These are phyloP conservation scores for Germaria angustata DNA, from an alignment of 2,888 invertebrate genomes.

Conservation along the genomic window DNA sequence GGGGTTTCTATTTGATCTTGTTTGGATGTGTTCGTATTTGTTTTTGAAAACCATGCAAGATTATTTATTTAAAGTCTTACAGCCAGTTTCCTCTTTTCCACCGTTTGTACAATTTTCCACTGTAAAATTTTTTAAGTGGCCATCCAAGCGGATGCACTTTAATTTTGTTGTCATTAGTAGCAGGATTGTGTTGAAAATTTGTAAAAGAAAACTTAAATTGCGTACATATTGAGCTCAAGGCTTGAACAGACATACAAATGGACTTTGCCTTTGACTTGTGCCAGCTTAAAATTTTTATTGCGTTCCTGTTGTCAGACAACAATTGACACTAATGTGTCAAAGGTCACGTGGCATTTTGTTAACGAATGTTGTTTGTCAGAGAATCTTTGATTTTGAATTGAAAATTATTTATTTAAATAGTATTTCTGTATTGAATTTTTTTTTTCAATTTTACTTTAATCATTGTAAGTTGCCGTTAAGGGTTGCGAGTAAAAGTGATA, in stretches of 20 bases:
- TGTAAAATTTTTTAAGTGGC: conserved; percentile 74
- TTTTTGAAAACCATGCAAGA: conserved; percentile 77
- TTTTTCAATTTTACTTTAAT: not conserved
- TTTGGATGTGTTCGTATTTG: conserved; percentile 71
- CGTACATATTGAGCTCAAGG: conserved; percentile 69
- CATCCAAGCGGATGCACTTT: conserved; percentile 79
- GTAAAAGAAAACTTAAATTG: conserved; percentile 64
- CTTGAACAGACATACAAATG: conserved; percentile 56
- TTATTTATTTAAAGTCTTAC: conserved; percentile 65
- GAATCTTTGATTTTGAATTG: conserved; percentile 32
- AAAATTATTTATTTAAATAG: conserved; percentile 38
- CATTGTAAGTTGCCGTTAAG: not conserved
- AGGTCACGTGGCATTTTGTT: conserved; percentile 77
- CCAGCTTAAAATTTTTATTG: conserved; percentile 67
- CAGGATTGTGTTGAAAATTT: conserved; percentile 66
- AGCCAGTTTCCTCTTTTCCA: not conserved
- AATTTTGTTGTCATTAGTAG: conserved; percentile 73
- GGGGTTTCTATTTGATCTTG: conserved; percentile 42
- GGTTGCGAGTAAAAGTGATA: not conserved
- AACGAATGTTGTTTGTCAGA: conserved; percentile 54
- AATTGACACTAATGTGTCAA: conserved; percentile 79
- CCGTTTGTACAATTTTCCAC: not conserved
- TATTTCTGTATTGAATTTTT: not conserved
- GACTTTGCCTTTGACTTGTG: conserved; percentile 42
- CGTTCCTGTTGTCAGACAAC: conserved; percentile 61